Evolutionary conservation across 2,797 vertebrate species (phyloP).

Genomic region (Tinamus major): DNA sequence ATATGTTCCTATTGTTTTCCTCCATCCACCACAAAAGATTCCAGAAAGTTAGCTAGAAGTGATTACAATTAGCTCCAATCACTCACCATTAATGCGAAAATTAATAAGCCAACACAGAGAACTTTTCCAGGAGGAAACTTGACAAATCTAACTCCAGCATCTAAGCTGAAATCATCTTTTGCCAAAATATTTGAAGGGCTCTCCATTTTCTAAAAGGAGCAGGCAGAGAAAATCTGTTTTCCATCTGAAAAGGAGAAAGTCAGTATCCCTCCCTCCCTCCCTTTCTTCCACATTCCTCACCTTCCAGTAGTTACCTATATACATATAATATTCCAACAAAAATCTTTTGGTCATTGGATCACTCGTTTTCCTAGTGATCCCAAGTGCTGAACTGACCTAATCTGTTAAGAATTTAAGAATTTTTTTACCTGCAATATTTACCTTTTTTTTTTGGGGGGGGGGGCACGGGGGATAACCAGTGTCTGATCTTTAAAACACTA

Average conservation of each 20-base stretch:
- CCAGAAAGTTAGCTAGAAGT: neutral
- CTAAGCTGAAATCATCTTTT: neutral
- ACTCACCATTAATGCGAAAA: neutral
- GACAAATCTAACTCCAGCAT: neutral
- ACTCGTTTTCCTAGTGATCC: neutral
- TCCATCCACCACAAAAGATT: neutral
- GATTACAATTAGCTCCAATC: neutral
- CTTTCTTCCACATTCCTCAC: neutral
- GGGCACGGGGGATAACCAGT: neutral
- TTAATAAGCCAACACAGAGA: neutral
- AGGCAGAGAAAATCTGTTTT: neutral
- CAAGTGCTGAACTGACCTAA: neutral
- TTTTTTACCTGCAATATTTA: neutral
- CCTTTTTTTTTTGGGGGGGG: neutral
- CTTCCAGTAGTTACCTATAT: neutral
- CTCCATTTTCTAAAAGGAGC: neutral
- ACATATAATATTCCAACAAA: neutral
- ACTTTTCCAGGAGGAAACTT: neutral
- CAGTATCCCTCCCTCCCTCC: neutral
- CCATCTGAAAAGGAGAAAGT: neutral
- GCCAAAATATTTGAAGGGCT: neutral
- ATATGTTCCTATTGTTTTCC: accelerated
- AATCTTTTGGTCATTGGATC: neutral
- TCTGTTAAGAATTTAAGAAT: too few relatives aligned
- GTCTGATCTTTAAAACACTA: neutral